Conservation (phyloP, 1,140 invertebrate species). For the Drosophila navojoa region DNA sequence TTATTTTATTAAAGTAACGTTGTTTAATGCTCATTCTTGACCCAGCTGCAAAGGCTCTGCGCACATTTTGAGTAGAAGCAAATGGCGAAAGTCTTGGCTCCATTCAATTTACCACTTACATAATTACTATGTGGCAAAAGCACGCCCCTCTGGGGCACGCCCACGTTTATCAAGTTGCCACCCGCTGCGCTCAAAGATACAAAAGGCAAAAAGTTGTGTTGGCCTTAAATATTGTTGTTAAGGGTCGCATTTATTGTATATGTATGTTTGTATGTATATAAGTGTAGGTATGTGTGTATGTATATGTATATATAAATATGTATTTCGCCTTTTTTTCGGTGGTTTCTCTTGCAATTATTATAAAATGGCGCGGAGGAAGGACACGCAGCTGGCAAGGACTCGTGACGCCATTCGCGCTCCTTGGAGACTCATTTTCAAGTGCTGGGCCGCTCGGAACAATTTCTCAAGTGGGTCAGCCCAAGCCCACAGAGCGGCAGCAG, state of each 20-base stretch:
- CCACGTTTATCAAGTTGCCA: conserved; percentile 54
- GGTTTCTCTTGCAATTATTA: conserved; percentile 73
- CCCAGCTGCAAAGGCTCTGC: background rate
- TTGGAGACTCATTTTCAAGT: conserved; percentile 79
- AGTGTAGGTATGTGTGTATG: background rate
- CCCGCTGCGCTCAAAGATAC: conserved; percentile 28
- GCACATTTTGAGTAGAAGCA: background rate
- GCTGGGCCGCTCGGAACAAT: conserved; percentile 59
- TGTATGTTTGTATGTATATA: conserved; percentile 1
- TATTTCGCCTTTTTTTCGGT: conserved; percentile 49
- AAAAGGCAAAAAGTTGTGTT: conserved; percentile 44
- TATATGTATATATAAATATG: background rate
- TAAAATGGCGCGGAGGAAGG: conserved; percentile 67
- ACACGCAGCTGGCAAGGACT: conserved; percentile 39
- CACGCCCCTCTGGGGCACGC: conserved; percentile 19
- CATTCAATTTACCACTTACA: conserved; percentile 42
- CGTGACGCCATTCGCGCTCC: conserved; percentile 59
- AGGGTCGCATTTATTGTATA: conserved; percentile 49
- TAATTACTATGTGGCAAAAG: conserved; percentile 30
- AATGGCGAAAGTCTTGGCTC: background rate
- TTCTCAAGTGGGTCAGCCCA: conserved; percentile 73
- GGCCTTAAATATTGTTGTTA: conserved; percentile 62
- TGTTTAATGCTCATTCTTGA: too few species aligned
- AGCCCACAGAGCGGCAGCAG: conserved; percentile 25
- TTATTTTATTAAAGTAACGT: too few species aligned